Evolutionary conservation across 2,797 vertebrate genomes (phyloP).

Genomic region (Chelmon rostratus): DNA sequence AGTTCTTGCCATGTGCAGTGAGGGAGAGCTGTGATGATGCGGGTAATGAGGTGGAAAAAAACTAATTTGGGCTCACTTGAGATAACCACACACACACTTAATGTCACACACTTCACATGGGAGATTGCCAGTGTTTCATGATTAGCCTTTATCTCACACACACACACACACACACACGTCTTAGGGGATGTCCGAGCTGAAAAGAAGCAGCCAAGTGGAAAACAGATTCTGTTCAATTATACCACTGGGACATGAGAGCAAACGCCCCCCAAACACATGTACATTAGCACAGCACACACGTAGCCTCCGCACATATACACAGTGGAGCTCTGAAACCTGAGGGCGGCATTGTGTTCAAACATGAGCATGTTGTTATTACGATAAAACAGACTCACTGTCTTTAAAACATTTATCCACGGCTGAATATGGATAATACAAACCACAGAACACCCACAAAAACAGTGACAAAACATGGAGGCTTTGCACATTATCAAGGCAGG

Average conservation of each 20-base stretch:
- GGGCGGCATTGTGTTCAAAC: background rate
- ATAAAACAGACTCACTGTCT: background rate
- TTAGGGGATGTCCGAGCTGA: constrained; percentile 42
- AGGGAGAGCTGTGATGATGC: constrained; percentile 70
- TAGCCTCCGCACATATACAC: constrained; percentile 16
- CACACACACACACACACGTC: constrained; percentile 10
- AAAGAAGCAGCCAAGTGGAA: constrained; percentile 63
- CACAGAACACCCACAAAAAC: background rate
- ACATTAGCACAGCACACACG: constrained; percentile 6
- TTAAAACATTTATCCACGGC: background rate
- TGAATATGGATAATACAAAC: background rate
- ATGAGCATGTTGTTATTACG: background rate
- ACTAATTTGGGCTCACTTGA: constrained; percentile 76
- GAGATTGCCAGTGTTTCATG: constrained; percentile 45
- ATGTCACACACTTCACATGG: constrained; percentile 42
- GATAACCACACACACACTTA: constrained; percentile 68
- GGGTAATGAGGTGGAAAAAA: constrained; percentile 85
- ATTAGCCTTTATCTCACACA: constrained; percentile 49
- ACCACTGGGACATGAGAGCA: constrained; percentile 56
- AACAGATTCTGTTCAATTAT: constrained; percentile 73
- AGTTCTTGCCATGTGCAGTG: constrained; percentile 45
- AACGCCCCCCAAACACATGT: constrained; percentile 6
- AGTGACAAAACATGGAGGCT: background rate
- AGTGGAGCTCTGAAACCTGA: background rate
- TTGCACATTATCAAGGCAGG: background rate